Percentiles rank a stretch among this genome's conserved stretches.
Conservation (phyloP, 2,113 vertebrate genomes). For the Lophius piscatorius region DNA sequence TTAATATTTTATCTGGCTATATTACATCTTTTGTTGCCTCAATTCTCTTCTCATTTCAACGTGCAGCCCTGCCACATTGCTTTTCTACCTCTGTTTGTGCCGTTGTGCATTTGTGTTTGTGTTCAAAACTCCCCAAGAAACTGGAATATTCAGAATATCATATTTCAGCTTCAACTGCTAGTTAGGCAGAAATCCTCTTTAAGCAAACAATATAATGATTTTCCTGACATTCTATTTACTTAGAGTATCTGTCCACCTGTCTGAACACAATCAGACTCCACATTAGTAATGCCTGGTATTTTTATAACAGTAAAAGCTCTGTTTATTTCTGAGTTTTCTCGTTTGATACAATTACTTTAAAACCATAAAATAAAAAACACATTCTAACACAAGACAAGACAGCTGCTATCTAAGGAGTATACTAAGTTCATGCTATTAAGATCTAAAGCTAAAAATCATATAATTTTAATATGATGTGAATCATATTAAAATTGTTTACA, state of each 20-base stretch:
- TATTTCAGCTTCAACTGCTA: slow-evolving; percentile 21
- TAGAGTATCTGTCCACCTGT: no score
- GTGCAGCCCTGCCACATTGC: not conserved
- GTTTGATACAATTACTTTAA: slow-evolving; percentile 54
- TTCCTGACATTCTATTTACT: not conserved
- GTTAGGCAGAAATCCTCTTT: slow-evolving; percentile 9
- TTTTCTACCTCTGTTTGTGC: not conserved
- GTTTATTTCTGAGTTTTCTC: slow-evolving; percentile 49
- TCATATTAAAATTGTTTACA: slow-evolving; percentile 43
- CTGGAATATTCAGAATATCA: slow-evolving; percentile 31
- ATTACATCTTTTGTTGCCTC: not conserved
- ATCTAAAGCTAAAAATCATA: slow-evolving; percentile 38
- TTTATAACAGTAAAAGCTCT: no score
- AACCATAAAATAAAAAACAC: slow-evolving; percentile 61
- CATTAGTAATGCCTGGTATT: no score
- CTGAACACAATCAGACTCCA: no score
- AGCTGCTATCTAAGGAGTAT: slow-evolving; percentile 45
- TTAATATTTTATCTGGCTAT: not conserved
- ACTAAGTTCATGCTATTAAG: slow-evolving; percentile 63
- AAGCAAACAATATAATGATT: not conserved
- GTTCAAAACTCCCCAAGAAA: slow-evolving; percentile 14
- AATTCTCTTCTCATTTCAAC: not conserved
- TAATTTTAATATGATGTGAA: slow-evolving; percentile 64
- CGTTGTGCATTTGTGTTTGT: slow-evolving; percentile 30
- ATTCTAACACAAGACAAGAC: slow-evolving; percentile 57